These are phyloP conservation scores for Eufriesea mexicana DNA, from an alignment of 1,140 invertebrate genomes.

Conservation along the genomic window DNA sequence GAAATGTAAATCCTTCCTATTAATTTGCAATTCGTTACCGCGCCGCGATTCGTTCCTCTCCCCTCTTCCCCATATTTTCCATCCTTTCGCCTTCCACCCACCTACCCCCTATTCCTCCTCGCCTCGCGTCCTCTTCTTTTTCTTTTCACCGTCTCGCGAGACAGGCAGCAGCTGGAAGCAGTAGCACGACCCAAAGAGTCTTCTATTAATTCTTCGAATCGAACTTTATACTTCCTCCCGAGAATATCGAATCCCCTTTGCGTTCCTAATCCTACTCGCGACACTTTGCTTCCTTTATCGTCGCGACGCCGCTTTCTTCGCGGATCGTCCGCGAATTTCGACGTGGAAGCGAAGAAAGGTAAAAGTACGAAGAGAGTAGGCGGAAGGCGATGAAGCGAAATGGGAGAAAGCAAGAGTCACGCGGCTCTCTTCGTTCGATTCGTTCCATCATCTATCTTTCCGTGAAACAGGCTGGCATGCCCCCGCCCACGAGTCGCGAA, in stretches of 20 bases:
- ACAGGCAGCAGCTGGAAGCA: constrained; percentile 68
- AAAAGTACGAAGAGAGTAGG: no score
- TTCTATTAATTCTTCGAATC: constrained; percentile 41
- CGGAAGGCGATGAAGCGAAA: no score
- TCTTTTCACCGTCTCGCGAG: constrained; percentile 58
- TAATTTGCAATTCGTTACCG: constrained; percentile 78
- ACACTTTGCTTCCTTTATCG: no score
- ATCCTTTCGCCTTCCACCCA: neutral
- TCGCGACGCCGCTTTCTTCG: no score
- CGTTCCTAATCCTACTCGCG: neutral
- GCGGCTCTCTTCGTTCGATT: no score
- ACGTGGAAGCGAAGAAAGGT: no score
- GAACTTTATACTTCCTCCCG: constrained; percentile 11
- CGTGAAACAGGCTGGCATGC: constrained; percentile 47
- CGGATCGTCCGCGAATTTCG: no score
- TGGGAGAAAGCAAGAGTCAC: neutral
- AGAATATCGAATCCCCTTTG: neutral
- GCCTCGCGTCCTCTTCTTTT: neutral
- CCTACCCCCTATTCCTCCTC: neutral
- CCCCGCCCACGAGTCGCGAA: constrained; percentile 64
- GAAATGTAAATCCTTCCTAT: constrained; percentile 75
- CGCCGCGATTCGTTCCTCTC: constrained; percentile 32
- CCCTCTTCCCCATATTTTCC: constrained; percentile 1
- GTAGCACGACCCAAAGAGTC: constrained; percentile 41
- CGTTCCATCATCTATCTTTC: constrained; percentile 67